Conservation (phyloP, 2,888 invertebrate species). For the Ophonus ardosiacus region DNA sequence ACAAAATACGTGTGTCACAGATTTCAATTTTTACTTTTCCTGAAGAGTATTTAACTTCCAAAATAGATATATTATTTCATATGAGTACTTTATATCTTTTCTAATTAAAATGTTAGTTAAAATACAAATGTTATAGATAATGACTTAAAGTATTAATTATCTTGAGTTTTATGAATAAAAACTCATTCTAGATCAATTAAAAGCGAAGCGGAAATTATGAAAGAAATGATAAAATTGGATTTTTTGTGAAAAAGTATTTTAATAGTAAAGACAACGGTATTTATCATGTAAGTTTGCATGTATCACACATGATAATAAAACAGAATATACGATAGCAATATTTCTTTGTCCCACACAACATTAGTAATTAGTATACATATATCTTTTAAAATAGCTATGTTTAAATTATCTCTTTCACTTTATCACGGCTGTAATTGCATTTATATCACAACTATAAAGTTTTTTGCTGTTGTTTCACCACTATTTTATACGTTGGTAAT, state of each 20-base stretch:
- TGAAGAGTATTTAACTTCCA: no score
- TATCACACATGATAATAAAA: conserved; percentile 56
- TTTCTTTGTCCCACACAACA: conserved; percentile 53
- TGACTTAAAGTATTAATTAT: no score
- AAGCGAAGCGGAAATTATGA: neutral
- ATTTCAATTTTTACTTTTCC: no score
- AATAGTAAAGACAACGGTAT: conserved; percentile 40
- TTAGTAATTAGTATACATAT: conserved; percentile 59
- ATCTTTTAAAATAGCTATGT: conserved; percentile 60
- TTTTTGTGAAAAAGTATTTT: conserved; percentile 33
- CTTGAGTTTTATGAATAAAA: neutral
- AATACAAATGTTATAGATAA: no score
- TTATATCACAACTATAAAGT: conserved; percentile 58
- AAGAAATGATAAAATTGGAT: neutral
- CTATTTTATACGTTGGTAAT: conserved; percentile 51
- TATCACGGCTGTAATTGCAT: conserved; percentile 55
- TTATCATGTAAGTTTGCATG: conserved; percentile 49
- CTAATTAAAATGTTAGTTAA: no score
- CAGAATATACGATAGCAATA: conserved; percentile 49
- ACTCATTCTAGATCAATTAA: neutral
- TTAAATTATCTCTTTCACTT: conserved; percentile 60
- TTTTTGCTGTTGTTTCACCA: conserved; percentile 52
- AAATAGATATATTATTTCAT: no score
- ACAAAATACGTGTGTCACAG: no score
- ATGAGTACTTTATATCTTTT: no score